Evolutionary conservation across 2,797 vertebrate species (phyloP).

Genomic region (Peromyscus attwateri): DNA sequence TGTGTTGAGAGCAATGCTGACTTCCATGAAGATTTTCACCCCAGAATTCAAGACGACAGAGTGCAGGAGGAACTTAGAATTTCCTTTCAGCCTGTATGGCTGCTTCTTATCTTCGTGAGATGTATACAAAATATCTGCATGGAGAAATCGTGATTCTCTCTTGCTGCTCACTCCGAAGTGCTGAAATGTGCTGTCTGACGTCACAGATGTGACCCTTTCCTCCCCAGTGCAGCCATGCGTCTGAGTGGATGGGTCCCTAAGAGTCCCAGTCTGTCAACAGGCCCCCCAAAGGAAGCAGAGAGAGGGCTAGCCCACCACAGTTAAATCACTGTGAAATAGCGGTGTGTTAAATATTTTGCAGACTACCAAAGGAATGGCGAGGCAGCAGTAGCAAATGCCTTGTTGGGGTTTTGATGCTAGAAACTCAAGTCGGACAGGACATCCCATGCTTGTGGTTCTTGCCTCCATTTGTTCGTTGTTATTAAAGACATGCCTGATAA

Average conservation of each 20-base stretch:
- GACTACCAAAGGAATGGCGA: not conserved
- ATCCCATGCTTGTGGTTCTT: not conserved
- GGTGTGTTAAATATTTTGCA: not conserved
- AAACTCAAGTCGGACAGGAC: not conserved
- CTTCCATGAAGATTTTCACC: constrained; percentile 44
- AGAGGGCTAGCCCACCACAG: not conserved
- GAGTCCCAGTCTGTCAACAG: not conserved
- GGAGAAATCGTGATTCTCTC: not conserved
- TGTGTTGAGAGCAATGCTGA: not conserved
- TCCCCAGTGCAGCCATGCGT: not conserved
- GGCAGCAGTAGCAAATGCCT: too few species aligned
- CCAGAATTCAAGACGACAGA: not conserved
- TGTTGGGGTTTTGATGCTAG: not conserved
- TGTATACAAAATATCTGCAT: not conserved
- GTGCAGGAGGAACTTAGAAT: not conserved
- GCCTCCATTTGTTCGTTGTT: not conserved
- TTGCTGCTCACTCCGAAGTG: not conserved
- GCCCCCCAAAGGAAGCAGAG: not conserved
- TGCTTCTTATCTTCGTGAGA: not conserved
- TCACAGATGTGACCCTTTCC: not conserved
- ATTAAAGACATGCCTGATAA: not conserved
- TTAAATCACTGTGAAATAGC: not conserved
- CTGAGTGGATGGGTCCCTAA: not conserved
- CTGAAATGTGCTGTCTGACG: not conserved
- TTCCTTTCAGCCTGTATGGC: not conserved